A percentile compares a stretch with the other conserved stretches of the same genome.
Conservation (phyloP, 2,113 vertebrate genomes). For the Dipodomys merriami region DNA sequence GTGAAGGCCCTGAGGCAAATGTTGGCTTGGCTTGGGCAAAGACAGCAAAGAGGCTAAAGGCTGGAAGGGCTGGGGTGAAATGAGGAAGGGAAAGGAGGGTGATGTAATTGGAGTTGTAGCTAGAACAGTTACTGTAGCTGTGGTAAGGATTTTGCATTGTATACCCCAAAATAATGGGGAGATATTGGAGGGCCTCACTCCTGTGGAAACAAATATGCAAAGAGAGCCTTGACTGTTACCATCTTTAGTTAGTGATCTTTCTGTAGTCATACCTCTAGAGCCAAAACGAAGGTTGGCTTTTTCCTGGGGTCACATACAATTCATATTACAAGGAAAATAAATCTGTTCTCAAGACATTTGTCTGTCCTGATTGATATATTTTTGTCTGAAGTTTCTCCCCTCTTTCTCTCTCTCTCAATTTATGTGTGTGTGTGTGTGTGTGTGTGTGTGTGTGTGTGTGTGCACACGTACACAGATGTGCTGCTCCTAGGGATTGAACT, state of each 20-base stretch:
- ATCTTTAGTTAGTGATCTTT: background rate
- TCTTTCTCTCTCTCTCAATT: too few species aligned
- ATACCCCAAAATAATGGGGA: background rate
- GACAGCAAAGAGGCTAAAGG: background rate
- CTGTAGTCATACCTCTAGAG: background rate
- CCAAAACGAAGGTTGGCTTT: conserved; percentile 11
- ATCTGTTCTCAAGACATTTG: conserved; percentile 50
- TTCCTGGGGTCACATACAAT: conserved; percentile 6
- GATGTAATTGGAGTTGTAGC: background rate
- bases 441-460: too few species aligned
- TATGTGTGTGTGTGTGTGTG: too few species aligned
- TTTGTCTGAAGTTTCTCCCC: too few species aligned
- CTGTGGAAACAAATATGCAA: background rate
- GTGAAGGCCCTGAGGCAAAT: conserved; percentile 23
- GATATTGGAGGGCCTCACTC: background rate
- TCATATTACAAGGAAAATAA: conserved; percentile 38
- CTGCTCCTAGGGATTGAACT: too few species aligned
- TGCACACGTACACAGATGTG: too few species aligned
- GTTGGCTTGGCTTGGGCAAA: background rate
- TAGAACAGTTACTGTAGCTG: background rate
- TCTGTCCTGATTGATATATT: background rate
- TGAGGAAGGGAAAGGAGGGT: background rate
- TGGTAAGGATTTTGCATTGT: background rate
- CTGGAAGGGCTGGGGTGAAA: background rate
- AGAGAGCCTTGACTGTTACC: background rate